These are phyloP conservation scores for Venusia cambrica DNA, from an alignment of 2,888 invertebrate species.

Conservation along the genomic window DNA sequence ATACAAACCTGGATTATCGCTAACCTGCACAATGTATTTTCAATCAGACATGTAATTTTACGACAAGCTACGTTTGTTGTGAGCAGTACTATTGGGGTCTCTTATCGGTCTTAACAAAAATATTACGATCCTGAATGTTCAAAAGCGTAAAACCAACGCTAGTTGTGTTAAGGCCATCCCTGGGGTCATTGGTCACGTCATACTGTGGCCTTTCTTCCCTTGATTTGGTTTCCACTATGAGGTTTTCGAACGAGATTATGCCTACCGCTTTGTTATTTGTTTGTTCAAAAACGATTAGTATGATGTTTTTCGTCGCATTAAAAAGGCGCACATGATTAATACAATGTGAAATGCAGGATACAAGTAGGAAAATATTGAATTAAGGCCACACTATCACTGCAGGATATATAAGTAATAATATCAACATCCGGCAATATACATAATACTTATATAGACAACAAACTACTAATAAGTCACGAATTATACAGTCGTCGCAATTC, in stretches of 20 bases:
- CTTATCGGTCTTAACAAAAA: too few species aligned
- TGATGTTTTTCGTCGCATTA: conserved; percentile 32
- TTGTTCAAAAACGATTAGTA: conserved; percentile 55
- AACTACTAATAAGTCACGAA: conserved; percentile 76
- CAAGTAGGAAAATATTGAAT: conserved; percentile 36
- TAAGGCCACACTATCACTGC: conserved; percentile 41
- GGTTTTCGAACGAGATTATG: conserved; percentile 80
- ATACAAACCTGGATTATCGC: too few species aligned
- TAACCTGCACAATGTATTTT: too few species aligned
- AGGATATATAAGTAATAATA: conserved; percentile 60
- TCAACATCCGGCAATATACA: conserved; percentile 59
- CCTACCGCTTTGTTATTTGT: conserved; percentile 53
- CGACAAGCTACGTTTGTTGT: too few species aligned
- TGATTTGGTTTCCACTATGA: conserved; percentile 92
- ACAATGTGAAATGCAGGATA: conserved; percentile 15
- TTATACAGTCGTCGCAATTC: conserved; percentile 77
- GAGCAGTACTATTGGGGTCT: too few species aligned
- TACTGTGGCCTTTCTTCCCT: conserved; percentile 86
- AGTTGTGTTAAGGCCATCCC: too few species aligned
- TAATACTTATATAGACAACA: conserved; percentile 78
- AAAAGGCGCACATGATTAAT: conserved; percentile 27
- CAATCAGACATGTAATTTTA: too few species aligned
- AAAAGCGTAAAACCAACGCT: too few species aligned
- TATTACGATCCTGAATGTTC: too few species aligned
- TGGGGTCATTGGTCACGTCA: conserved; percentile 85